phyloP scores from a whole-genome alignment of 1,140 invertebrate genomes.

The Drosophila pallidifrons region DNA sequence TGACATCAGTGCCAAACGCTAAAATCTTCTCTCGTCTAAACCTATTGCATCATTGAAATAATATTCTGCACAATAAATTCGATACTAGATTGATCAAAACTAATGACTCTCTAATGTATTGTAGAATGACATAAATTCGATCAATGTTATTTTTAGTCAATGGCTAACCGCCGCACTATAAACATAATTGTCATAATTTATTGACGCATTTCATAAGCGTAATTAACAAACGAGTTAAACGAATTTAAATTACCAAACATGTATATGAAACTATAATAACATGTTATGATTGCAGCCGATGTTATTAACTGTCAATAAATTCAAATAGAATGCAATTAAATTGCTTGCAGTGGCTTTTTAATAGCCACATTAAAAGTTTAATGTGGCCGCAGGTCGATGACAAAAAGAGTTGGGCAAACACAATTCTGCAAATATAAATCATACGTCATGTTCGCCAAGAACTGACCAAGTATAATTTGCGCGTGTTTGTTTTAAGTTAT shows the following conservation, averaged over 20 bases:
- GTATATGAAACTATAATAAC: background rate
- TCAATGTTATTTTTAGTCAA: no score
- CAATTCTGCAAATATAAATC: slow-evolving; percentile 60
- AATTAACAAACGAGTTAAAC: background rate
- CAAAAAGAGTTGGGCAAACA: slow-evolving; percentile 48
- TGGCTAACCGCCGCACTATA: background rate
- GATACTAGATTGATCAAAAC: no score
- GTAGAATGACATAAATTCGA: no score
- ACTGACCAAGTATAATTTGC: slow-evolving; percentile 25
- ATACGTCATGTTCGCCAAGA: slow-evolving; percentile 52
- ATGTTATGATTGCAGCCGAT: slow-evolving; percentile 16
- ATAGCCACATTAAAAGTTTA: slow-evolving; percentile 45
- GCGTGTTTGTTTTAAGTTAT: slow-evolving; percentile 25
- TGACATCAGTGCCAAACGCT: slow-evolving; percentile 52
- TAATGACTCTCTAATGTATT: no score
- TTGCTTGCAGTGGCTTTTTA: slow-evolving; percentile 43
- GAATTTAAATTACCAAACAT: slow-evolving; percentile 5
- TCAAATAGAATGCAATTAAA: slow-evolving; percentile 54
- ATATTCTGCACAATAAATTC: background rate
- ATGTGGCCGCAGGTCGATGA: slow-evolving; percentile 54
- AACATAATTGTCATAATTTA: background rate
- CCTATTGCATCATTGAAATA: slow-evolving; percentile 3
- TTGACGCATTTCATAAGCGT: background rate
- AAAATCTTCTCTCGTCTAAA: background rate
- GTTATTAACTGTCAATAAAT: slow-evolving; percentile 47